These are phyloP conservation scores for Riparia riparia DNA, from an alignment of 2,113 vertebrate species.

Conservation along the genomic window DNA sequence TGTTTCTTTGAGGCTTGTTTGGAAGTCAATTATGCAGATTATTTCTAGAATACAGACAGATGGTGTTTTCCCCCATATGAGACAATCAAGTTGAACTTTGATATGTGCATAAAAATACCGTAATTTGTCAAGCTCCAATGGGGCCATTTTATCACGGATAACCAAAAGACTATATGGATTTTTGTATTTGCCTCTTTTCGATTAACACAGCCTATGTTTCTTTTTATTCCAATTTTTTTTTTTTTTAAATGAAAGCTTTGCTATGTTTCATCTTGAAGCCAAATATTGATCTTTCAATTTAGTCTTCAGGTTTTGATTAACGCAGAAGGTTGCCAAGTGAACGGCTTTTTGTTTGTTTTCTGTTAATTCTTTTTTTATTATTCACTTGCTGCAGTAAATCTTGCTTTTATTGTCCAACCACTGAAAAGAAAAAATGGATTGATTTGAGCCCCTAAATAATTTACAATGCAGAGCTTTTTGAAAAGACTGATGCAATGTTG, in stretches of 20 bases:
- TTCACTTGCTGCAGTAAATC: slow-evolving; percentile 80
- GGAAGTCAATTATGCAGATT: slow-evolving; percentile 86
- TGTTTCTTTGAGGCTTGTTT: slow-evolving; percentile 78
- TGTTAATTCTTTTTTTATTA: slow-evolving; percentile 83
- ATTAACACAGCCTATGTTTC: slow-evolving; percentile 60
- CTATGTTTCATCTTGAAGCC: slow-evolving; percentile 77
- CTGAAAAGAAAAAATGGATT: slow-evolving; percentile 78
- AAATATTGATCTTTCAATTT: slow-evolving; percentile 82
- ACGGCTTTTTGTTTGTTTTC: slow-evolving; percentile 80
- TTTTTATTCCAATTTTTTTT: slow-evolving; percentile 36
- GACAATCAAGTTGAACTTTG: slow-evolving; percentile 81
- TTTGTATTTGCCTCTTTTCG: slow-evolving; percentile 73
- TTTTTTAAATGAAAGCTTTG: slow-evolving; percentile 60
- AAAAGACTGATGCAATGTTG: slow-evolving; percentile 55
- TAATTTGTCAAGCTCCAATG: slow-evolving; percentile 77
- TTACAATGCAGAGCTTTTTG: slow-evolving; percentile 64
- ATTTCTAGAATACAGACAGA: slow-evolving; percentile 83
- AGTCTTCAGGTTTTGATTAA: slow-evolving; percentile 82
- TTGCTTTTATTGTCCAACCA: slow-evolving; percentile 78
- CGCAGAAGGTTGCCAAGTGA: slow-evolving; percentile 73
- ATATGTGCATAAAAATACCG: slow-evolving; percentile 74
- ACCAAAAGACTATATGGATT: slow-evolving; percentile 70
- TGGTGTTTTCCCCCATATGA: slow-evolving; percentile 77
- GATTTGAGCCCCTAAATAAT: slow-evolving; percentile 79
- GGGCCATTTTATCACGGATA: slow-evolving; percentile 66